Conservation (phyloP, 2,113 vertebrate genomes). For the Arenaria interpres region DNA sequence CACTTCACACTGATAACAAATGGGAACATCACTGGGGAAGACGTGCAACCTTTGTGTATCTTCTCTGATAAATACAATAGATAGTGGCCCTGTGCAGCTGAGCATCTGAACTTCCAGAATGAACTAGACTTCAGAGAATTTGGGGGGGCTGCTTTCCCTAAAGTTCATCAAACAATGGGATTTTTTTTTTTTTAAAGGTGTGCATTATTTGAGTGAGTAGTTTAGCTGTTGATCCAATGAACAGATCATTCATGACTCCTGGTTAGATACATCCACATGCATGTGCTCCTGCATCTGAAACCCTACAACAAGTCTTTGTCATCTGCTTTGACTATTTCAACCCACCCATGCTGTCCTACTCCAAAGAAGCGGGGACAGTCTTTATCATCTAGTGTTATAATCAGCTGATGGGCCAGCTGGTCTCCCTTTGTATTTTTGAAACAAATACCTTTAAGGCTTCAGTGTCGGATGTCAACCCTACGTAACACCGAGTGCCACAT, state of each 20-base stretch:
- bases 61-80: not conserved
- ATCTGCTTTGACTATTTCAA: not conserved
- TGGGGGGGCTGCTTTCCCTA: not conserved
- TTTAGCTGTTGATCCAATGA: not conserved
- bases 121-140: not conserved
- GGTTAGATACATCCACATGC: not conserved
- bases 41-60: not conserved
- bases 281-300: not conserved
- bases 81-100: not conserved
- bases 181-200: not conserved
- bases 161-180: not conserved
- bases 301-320: not conserved
- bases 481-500: not conserved
- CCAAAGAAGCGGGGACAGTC: not conserved
- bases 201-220: not conserved
- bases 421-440: not conserved
- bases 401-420: not conserved
- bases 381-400: not conserved
- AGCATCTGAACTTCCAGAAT: not conserved
- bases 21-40: not conserved
- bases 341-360: not conserved
- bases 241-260: not conserved
- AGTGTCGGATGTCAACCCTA: not conserved
- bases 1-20: not conserved
- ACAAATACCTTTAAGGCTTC: not conserved